Conservation (phyloP, 2,888 invertebrate genomes). For the Limnephilus lunatus region DNA sequence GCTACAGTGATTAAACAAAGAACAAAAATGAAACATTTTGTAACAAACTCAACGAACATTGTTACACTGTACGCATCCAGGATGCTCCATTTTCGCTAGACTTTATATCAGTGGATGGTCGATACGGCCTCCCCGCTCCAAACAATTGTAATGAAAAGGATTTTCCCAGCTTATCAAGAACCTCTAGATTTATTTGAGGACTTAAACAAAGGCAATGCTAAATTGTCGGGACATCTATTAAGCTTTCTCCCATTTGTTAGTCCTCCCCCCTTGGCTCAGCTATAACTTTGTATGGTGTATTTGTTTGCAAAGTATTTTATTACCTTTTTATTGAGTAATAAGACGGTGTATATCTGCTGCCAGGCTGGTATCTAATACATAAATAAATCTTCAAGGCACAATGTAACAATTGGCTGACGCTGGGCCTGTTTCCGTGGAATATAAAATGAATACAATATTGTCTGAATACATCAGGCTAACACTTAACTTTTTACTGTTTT, state of each 20-base stretch:
- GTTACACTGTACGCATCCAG: not conserved
- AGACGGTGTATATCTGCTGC: not conserved
- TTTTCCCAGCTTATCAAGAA: conserved; percentile 44
- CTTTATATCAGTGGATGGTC: conserved; percentile 13
- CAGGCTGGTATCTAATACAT: not conserved
- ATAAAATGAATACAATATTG: not conserved
- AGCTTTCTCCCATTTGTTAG: conserved; percentile 31
- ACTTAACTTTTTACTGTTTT: not conserved
- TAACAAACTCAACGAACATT: no score
- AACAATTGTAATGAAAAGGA: conserved; percentile 46
- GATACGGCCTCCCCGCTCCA: conserved; percentile 20
- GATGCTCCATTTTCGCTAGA: not conserved
- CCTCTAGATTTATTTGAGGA: conserved; percentile 43
- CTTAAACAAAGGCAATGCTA: conserved; percentile 41
- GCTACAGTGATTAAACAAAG: no score
- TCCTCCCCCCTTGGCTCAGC: not conserved
- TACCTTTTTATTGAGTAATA: conserved; percentile 32
- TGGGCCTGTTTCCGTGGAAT: not conserved
- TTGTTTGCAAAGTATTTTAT: conserved; percentile 24
- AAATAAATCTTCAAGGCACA: not conserved
- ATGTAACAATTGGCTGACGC: not conserved
- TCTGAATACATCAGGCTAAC: not conserved
- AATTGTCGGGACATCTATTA: conserved; percentile 45
- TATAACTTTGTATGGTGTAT: not conserved
- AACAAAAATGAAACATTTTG: no score